Evolutionary conservation across 2,797 vertebrate genomes (phyloP), one percentile per base, ranked within the genome.

Genomic region (Coilia nasus): DNA sequence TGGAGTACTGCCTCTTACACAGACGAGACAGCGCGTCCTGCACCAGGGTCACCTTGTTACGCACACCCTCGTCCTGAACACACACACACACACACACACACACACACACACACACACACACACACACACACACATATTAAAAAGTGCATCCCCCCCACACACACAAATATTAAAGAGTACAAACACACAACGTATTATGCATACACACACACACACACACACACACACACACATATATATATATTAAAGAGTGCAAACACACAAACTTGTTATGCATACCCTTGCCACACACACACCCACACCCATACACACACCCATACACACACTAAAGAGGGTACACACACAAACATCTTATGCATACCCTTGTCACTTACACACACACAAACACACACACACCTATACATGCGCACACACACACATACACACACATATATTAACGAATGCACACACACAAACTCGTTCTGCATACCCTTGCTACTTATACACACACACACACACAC

Each of bases 1-100:
- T 89, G 78, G 95, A 94, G 93, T 95, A 96, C 90, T 95, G 94
- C 87, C 92, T 89, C 87, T 95, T 95, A 83, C 93, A 95, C 85
- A 96, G 94, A 82, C 92, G 93, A 6, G 93, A 94, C 86, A 96
- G 91, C 0, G 89, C 95, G 17, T 96, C 96, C 87, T 95, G 93
- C 62, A 96, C 96, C 56, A 96, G 84, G 78, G 92, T 90, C 89
- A 96, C 95, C 85, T 95, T 96, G 92, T 89, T 95, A 85, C 91
- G 93, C 47, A 88, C 75, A 83, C 85, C 87, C 84, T 92, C 92
- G 0, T 84, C 87, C 94, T 96, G 82, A 44, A 41, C 23, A 83
- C 44, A 59, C 81, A 83, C 44, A 81, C 59, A 75, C 60, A 84
- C 15, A 85, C 31, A 81, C n/a, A 84, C 23, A 82, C 19, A 23